These are phyloP conservation scores for Microctonus brassicae DNA, from an alignment of 2,888 invertebrate genomes.

Conservation along the genomic window DNA sequence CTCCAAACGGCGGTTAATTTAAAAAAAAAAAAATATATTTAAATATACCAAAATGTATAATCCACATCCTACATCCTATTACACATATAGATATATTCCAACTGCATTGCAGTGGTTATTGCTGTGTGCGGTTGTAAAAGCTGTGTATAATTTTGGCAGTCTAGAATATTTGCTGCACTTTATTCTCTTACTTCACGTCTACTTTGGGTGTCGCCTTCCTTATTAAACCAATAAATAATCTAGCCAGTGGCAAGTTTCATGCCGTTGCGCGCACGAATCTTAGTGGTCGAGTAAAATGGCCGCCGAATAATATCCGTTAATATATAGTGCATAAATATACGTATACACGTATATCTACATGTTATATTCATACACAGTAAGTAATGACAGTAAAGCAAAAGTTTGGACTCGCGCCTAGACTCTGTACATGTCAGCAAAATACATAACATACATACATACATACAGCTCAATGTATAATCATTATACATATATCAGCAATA, in stretches of 20 bases:
- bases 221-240: conserved; percentile 54
- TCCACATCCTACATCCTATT: no score
- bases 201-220: conserved; percentile 22
- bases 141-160: conserved; percentile 1
- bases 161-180: conserved; percentile 13
- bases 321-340: neutral
- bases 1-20: no score
- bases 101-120: neutral
- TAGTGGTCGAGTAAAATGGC: conserved; percentile 1
- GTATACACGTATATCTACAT: no score
- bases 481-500: no score
- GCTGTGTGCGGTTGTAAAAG: conserved; percentile 14
- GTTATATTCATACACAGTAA: no score
- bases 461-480: no score
- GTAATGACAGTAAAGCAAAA: conserved; percentile 15
- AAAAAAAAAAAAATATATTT: no score
- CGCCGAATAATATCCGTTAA: conserved; percentile 44
- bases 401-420: conserved; percentile 26
- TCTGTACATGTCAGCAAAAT: conserved; percentile 41
- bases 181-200: neutral
- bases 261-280: neutral
- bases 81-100: neutral
- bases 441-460: conserved; percentile 21
- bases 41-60: neutral
- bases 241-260: conserved; percentile 30